Evolutionary conservation across 2,888 invertebrate species (phyloP), one percentile per base, ranked within the genome.

Genomic region (Cerastoderma edule): DNA sequence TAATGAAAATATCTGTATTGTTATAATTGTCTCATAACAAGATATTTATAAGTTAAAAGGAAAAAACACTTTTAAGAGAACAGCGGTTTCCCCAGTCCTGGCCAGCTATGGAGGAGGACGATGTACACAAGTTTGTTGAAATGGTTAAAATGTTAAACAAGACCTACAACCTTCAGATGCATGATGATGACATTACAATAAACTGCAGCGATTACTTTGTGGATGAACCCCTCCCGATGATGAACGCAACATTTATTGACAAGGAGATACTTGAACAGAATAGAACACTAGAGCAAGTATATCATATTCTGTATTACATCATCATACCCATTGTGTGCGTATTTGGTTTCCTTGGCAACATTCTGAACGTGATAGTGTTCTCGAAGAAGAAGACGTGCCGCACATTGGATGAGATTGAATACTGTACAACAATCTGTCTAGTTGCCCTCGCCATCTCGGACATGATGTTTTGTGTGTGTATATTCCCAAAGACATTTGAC

Each of bases 381-480:
- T 96, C 96, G 56, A 94, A 96, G 82, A 90, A 90, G 69, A 85
- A 86, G 65, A 80, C 86, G 10, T 83, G 81, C 28, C 83, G 86
- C 28, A 84, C 82, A 13, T 48, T 90, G 71, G 95, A 95, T 81
- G 96, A 96, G 88, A 96, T 96, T 95, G 95, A 95, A 84, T 96
- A 96, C 33, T 95, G 95, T 1, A 96, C 96, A 35, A 96, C 96
- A 91, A 95, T 96, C 90, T 96, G 92, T 96, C 84, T 93, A 8
- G 89, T 94, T 95, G 96, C 96, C 66, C 95, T 96, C 89, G 96
- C 96, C 19, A 95, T 95, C 1, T 96, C 96, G 19, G 96, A 96
- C 32, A 94, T 96, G 77, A 93, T 96, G 89, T 89, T 88, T 66
- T 89, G 89, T 71, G 28, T 89, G 0, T 78, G 88, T 54, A 87